These are phyloP conservation scores for Oryzias sinensis DNA, from an alignment of 2,797 vertebrate species.

Conservation along the genomic window DNA sequence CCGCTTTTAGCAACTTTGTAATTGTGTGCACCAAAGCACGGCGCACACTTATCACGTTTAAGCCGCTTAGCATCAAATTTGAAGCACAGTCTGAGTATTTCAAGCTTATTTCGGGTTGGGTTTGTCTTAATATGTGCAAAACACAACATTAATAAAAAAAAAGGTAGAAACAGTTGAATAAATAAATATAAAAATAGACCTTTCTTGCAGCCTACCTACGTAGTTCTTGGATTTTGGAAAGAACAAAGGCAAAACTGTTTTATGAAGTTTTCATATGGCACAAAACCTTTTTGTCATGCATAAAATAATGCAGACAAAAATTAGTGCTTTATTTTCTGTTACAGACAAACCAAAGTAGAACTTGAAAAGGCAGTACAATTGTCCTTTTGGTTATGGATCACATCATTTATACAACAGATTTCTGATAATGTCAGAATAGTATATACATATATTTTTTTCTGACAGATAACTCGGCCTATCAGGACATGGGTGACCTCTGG, in stretches of 20 bases:
- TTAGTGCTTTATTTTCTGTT: too few species aligned
- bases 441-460: constrained; percentile 2
- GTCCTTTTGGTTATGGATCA: too few species aligned
- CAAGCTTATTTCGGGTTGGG: constrained; percentile 2
- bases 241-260: constrained; percentile 12
- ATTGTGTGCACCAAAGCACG: constrained; percentile 30
- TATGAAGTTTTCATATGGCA: constrained; percentile 1
- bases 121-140: constrained; percentile 16
- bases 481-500: not conserved
- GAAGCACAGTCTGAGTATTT: constrained; percentile 12
- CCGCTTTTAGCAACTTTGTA: constrained; percentile 21
- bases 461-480: constrained; percentile 4
- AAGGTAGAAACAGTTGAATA: constrained; percentile 1
- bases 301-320: too few species aligned
- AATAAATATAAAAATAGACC: too few species aligned
- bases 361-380: too few species aligned
- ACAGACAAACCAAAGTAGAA: too few species aligned
- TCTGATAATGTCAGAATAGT: not conserved
- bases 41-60: constrained; percentile 21
- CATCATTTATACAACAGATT: not conserved
- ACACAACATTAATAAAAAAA: not conserved
- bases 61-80: constrained; percentile 38
- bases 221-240: constrained; percentile 2
- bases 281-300: not conserved
- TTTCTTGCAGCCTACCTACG: not conserved